Conservation (phyloP, 1,140 invertebrate species). For the Periplaneta americana region DNA sequence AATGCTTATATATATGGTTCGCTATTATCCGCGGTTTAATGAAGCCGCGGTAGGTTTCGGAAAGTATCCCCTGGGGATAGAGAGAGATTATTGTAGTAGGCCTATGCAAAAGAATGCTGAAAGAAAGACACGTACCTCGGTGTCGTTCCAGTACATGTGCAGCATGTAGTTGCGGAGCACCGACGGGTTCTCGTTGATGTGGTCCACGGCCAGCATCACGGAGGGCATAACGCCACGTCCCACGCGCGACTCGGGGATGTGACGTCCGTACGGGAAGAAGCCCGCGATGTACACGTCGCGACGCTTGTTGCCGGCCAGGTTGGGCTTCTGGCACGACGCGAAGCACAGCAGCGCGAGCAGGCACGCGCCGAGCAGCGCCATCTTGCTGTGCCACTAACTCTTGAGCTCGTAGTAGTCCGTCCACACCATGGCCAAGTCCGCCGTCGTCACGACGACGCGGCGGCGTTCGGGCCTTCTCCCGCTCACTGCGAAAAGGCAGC, state of each 20-base stretch:
- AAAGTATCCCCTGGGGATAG: not conserved
- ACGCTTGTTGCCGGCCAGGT: constrained; percentile 43
- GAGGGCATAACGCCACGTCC: constrained; percentile 91
- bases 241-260: constrained; percentile 54
- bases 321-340: constrained; percentile 43
- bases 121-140: constrained; percentile 60
- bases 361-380: too few species aligned
- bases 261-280: constrained; percentile 81
- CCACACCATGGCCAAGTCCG: too few species aligned
- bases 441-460: too few species aligned
- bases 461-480: too few species aligned
- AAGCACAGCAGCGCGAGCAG: constrained; percentile 25
- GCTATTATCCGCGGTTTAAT: too few species aligned
- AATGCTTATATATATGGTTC: too few species aligned
- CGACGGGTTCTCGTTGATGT: constrained; percentile 83
- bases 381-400: too few species aligned
- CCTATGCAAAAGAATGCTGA: not conserved
- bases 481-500: too few species aligned
- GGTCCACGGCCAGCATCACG: constrained; percentile 83
- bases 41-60: not conserved
- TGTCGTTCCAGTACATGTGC: constrained; percentile 93
- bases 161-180: constrained; percentile 81
- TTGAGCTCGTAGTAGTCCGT: too few species aligned
- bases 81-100: not conserved
- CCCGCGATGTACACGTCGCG: constrained; percentile 85